phyloP scores from a whole-genome alignment of 2,888 invertebrate genomes.

The Ectemnius lituratus region DNA sequence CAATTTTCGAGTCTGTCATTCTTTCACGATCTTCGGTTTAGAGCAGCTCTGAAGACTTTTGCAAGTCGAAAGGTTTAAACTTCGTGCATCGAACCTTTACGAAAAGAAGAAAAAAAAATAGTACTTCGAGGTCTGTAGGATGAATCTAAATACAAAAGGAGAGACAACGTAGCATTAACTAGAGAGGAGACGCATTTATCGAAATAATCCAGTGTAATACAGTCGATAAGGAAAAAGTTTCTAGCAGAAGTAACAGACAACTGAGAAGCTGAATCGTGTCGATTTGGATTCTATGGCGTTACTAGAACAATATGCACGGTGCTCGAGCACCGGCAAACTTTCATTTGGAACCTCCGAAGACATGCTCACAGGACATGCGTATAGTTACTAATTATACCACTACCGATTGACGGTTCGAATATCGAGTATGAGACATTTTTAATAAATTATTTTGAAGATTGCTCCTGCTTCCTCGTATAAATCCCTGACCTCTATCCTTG shows the following conservation, averaged over 20 bases:
- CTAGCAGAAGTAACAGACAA: not conserved
- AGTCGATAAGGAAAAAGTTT: constrained; percentile 3
- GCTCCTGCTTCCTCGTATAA: constrained; percentile 27
- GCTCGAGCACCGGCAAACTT: constrained; percentile 41
- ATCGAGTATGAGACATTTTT: constrained; percentile 74
- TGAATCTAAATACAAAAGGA: too few relatives aligned
- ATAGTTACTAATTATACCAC: constrained; percentile 73
- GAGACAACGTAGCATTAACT: too few relatives aligned
- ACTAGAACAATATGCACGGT: constrained; percentile 14
- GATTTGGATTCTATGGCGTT: too few relatives aligned
- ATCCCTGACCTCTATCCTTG: not conserved
- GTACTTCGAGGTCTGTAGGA: too few relatives aligned
- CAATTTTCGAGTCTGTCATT: too few relatives aligned
- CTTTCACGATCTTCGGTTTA: too few relatives aligned
- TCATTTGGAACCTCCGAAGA: constrained; percentile 61
- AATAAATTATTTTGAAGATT: constrained; percentile 76
- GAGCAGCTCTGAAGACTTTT: too few relatives aligned
- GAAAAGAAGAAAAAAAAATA: too few relatives aligned
- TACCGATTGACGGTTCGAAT: constrained; percentile 70
- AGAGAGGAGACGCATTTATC: not conserved
- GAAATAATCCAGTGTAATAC: not conserved
- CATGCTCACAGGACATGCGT: constrained; percentile 73
- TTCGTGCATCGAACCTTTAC: too few relatives aligned
- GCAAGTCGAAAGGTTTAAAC: too few relatives aligned
- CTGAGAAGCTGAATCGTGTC: too few relatives aligned